A percentile compares a stretch with the other conserved stretches of the same genome.
Conservation (phyloP, 2,113 vertebrate genomes). For the Anthoscopus minutus region DNA sequence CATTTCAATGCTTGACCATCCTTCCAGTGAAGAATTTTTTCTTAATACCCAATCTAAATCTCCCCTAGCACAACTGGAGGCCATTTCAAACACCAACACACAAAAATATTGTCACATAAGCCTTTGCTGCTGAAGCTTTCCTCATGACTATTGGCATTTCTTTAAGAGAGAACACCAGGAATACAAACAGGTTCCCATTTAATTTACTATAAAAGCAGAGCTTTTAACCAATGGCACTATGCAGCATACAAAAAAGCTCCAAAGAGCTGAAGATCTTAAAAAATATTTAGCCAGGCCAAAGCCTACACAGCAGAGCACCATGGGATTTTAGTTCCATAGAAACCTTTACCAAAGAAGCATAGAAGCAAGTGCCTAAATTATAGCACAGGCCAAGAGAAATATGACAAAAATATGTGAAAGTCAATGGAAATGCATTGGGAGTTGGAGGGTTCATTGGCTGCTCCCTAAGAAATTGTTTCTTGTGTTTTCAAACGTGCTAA, state of each 20-base stretch:
- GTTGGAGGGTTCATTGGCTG: background rate
- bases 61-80: background rate
- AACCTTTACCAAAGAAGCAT: background rate
- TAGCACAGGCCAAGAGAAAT: constrained; percentile 13
- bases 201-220: background rate
- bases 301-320: background rate
- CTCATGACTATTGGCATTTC: background rate
- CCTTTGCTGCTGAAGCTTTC: background rate
- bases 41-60: background rate
- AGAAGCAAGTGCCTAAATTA: constrained; percentile 5
- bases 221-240: background rate
- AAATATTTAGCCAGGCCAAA: background rate
- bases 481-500: background rate
- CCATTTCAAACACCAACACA: background rate
- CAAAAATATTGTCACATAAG: background rate
- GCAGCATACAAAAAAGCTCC: background rate
- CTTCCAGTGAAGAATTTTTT: background rate
- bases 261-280: background rate
- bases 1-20: background rate
- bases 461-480: background rate
- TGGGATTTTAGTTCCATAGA: background rate
- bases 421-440: background rate
- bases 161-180: background rate
- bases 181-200: background rate
- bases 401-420: constrained; percentile 1